phyloP scores from a whole-genome alignment of 92 coral and sea anemone species.

The Galaxea fascicularis region DNA sequence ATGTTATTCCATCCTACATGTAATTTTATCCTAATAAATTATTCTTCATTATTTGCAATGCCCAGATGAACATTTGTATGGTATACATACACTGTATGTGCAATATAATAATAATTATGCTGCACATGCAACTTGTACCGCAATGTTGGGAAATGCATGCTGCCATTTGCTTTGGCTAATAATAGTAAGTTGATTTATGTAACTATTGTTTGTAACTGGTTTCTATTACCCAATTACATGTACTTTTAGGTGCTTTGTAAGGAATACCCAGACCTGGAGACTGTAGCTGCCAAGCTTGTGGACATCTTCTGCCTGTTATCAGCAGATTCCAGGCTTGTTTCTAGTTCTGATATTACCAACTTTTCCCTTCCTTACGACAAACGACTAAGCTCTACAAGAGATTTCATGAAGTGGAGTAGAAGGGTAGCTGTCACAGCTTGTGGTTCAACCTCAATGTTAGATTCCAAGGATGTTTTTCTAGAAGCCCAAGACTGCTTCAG shows the following conservation, averaged over 20 bases:
- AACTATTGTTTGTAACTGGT: too few relatives aligned
- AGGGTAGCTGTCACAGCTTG: slow-evolving; percentile 74
- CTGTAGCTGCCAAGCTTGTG: slow-evolving; percentile 82
- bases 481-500: slow-evolving; percentile 98
- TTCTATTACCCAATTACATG: neutral
- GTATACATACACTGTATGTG: too few relatives aligned
- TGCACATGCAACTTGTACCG: too few relatives aligned
- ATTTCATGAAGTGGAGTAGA: slow-evolving; percentile 92
- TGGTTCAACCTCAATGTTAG: slow-evolving; percentile 66
- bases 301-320: slow-evolving; percentile 90
- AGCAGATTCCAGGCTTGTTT: slow-evolving; percentile 65
- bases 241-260: slow-evolving; percentile 72
- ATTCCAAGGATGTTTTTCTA: slow-evolving; percentile 84
- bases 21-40: too few relatives aligned
- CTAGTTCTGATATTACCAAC: slow-evolving; percentile 65
- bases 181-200: too few relatives aligned
- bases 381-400: slow-evolving; percentile 88
- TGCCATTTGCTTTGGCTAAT: too few relatives aligned
- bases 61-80: too few relatives aligned
- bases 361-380: slow-evolving; percentile 74
- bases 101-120: too few relatives aligned
- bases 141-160: too few relatives aligned
- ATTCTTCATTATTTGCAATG: too few relatives aligned
- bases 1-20: too few relatives aligned
- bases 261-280: slow-evolving; percentile 77